These are phyloP conservation scores for Portunus trituberculatus DNA, from an alignment of 1,140 invertebrate species.

Conservation along the genomic window DNA sequence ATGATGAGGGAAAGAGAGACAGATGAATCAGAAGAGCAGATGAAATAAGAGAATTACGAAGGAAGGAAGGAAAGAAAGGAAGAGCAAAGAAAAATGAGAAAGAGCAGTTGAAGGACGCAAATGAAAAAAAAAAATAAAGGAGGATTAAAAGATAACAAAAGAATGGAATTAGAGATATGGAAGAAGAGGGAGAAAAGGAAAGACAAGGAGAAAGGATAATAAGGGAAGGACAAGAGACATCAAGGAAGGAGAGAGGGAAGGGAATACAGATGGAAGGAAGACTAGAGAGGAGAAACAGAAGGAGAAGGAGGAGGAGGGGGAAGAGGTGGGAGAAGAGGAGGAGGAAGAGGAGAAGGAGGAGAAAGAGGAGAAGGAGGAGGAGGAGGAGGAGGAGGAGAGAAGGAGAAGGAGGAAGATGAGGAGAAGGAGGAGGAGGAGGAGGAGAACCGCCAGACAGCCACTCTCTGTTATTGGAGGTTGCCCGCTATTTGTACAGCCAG, in stretches of 20 bases:
- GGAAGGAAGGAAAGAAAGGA: no score
- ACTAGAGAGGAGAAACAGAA: neutral
- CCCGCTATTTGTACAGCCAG: neutral
- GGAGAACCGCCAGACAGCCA: neutral
- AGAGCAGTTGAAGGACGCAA: no score
- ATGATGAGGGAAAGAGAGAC: no score
- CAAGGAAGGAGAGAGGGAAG: neutral
- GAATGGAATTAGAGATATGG: no score
- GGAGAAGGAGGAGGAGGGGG: neutral
- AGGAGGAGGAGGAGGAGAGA: neutral
- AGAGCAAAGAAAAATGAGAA: no score
- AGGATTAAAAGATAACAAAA: no score
- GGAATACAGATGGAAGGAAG: neutral
- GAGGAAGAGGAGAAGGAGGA: neutral
- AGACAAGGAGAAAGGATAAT: neutral
- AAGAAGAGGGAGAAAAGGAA: no score
- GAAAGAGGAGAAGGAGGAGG: neutral
- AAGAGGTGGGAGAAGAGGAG: no score
- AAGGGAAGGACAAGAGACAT: neutral
- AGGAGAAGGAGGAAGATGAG: neutral
- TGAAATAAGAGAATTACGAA: no score
- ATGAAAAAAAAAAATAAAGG: no score
- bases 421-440: neutral
- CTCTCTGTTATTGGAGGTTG: conserved; percentile 7
- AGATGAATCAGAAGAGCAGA: no score